These are phyloP conservation scores for Pocillopora damicornis DNA, from an alignment of 64 coral and sea anemone genomes.

Conservation along the genomic window DNA sequence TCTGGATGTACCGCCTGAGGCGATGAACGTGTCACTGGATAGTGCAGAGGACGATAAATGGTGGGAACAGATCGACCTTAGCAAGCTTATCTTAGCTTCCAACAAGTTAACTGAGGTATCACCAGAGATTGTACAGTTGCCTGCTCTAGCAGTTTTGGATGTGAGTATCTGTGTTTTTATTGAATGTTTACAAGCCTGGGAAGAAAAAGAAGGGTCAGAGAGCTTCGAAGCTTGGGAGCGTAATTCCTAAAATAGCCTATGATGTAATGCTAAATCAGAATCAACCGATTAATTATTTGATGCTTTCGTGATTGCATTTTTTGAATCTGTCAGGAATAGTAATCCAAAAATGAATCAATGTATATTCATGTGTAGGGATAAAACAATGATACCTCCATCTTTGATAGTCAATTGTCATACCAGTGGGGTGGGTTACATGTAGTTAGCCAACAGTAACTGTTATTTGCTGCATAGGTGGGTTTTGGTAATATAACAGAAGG, in stretches of 20 bases:
- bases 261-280: too few relatives aligned
- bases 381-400: too few relatives aligned
- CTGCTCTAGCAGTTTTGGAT: constrained; percentile 78
- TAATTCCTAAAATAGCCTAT: too few relatives aligned
- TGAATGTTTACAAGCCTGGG: not conserved
- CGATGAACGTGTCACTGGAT: constrained; percentile 79
- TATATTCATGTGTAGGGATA: too few relatives aligned
- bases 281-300: not conserved
- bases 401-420: too few relatives aligned
- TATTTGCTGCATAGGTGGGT: too few relatives aligned
- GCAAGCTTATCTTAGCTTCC: constrained; percentile 87
- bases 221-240: too few relatives aligned
- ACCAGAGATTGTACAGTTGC: constrained; percentile 56
- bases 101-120: constrained; percentile 86
- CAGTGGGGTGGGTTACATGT: too few relatives aligned
- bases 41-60: constrained; percentile 77
- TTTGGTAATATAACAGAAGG: too few relatives aligned
- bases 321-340: not conserved
- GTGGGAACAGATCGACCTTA: constrained; percentile 93
- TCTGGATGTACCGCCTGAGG: constrained; percentile 79
- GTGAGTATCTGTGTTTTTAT: constrained; percentile 48
- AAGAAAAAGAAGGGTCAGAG: too few relatives aligned
- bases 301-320: not conserved
- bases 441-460: too few relatives aligned
- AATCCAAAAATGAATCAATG: too few relatives aligned